Conservation (phyloP, 2,797 vertebrate genomes). For the Darevskia nairensis region DNA sequence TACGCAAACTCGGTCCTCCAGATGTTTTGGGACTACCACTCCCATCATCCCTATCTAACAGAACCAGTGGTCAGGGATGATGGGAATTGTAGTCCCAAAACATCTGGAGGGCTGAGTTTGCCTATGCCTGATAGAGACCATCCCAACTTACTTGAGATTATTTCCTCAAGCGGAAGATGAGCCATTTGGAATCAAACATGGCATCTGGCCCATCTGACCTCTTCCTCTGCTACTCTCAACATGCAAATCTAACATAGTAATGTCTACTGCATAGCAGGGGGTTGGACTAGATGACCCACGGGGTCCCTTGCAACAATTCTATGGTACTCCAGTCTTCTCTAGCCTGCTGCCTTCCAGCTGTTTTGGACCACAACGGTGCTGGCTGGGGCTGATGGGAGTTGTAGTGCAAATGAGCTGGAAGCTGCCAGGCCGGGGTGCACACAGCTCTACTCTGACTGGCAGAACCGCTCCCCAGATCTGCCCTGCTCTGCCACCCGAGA, state of each 20-base stretch:
- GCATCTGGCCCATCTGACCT: background rate
- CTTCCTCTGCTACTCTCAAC: background rate
- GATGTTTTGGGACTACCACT: too few relatives aligned
- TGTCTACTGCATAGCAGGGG: too few relatives aligned
- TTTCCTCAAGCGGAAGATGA: background rate
- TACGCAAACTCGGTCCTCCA: too few relatives aligned
- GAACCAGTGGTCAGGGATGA: too few relatives aligned
- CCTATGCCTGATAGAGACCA: too few relatives aligned
- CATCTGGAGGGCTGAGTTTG: too few relatives aligned
- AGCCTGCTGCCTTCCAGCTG: background rate
- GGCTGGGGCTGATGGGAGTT: background rate
- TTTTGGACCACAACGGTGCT: background rate
- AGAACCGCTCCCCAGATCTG: background rate
- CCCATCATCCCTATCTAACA: too few relatives aligned
- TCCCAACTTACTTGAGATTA: background rate
- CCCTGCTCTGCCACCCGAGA: background rate
- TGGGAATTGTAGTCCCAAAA: too few relatives aligned
- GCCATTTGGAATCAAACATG: background rate
- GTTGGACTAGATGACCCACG: too few relatives aligned
- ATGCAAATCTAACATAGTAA: background rate
- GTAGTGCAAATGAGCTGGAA: background rate
- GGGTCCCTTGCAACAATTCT: too few relatives aligned
- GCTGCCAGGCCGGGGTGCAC: background rate
- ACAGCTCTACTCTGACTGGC: background rate
- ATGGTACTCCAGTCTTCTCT: background rate